Percentiles rank a stretch among this genome's conserved stretches.
These are phyloP conservation scores for Drosophila aff. DNA, from an alignment of 1,140 invertebrate genomes.

Conservation along the genomic window DNA sequence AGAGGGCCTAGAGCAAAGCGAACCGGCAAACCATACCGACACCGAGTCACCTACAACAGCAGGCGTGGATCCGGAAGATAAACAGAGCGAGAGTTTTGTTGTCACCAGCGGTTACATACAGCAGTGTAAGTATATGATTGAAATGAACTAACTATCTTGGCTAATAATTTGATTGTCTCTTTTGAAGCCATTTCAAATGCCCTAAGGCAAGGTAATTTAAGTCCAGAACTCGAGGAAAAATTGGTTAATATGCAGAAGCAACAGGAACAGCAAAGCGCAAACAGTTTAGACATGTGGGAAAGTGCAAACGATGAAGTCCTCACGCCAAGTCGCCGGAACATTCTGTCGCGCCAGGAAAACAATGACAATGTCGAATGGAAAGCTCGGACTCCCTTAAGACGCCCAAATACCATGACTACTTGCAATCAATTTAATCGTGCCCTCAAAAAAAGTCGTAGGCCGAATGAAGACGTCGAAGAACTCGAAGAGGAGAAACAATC, in stretches of 20 bases:
- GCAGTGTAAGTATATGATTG: conserved; percentile 86
- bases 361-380: conserved; percentile 69
- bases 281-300: conserved; percentile 84
- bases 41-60: conserved; percentile 10
- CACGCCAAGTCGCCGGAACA: conserved; percentile 39
- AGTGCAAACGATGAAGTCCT: conserved; percentile 24
- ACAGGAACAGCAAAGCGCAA: conserved; percentile 91
- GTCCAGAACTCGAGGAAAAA: conserved; percentile 97
- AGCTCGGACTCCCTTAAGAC: conserved; percentile 46
- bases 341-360: conserved; percentile 49
- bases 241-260: conserved; percentile 94
- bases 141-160: background rate
- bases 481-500: conserved; percentile 56
- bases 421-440: conserved; percentile 29
- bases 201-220: conserved; percentile 93
- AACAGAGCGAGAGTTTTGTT: conserved; percentile 87
- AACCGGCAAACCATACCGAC: conserved; percentile 16
- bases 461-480: conserved; percentile 37
- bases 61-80: conserved; percentile 20
- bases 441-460: conserved; percentile 54
- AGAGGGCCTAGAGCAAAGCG: conserved; percentile 55
- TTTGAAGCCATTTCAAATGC: conserved; percentile 91
- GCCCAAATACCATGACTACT: conserved; percentile 35
- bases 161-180: background rate
- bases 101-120: conserved; percentile 95